Base-by-base conservation (phyloP, 2,888 invertebrate species). In the Prostheceraeus crozeri region DNA sequence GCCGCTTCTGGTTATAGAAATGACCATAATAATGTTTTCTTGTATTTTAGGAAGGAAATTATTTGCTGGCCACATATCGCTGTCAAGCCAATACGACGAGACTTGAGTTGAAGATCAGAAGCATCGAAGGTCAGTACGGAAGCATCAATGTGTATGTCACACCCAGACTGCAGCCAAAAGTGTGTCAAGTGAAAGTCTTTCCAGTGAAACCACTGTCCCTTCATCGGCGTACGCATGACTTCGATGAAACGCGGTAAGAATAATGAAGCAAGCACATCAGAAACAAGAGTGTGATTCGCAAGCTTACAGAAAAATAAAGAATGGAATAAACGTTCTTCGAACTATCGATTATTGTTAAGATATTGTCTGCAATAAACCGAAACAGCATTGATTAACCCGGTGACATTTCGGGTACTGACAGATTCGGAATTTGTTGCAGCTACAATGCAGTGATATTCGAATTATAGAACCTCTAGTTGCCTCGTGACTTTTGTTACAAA, bases 31-130 rank as follows among this genome's bases (percentile, higher is more conserved):
- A 33, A 8, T 33, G 8, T n/a, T 33, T 33, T 28, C 27, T 27
- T n/a, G 35, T 54, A 14, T 63, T 65, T 36, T 63, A 83, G 82
- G 80, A 80, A 69, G 84, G 83, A 23, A 85, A 85, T 75, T 82
- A 80, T 65, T 76, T 86, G 52, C 75, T 90, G 64, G 89, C 87
- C 8, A 90, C 90, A 1, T 89, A 90, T 71, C 82, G 90, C 62
- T 93, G 93, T 73, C 91, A 93, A 79, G 84, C 89, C 11, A 89
- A 90, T 68, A 89, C 89, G 0, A 88, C 87, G 65, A 81, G 89
- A 46, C 79, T 94, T 61, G 90, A 91, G 79, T 80, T 93, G 64
- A 84, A 85, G 74, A 82, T 93, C 66, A 82, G 85, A 56, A 84
- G 85, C 1, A 82, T 83, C 30, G 88, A 88, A 75, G 85, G 87